Conservation (phyloP, 2,888 invertebrate genomes). For the Aricia artaxerxes region DNA sequence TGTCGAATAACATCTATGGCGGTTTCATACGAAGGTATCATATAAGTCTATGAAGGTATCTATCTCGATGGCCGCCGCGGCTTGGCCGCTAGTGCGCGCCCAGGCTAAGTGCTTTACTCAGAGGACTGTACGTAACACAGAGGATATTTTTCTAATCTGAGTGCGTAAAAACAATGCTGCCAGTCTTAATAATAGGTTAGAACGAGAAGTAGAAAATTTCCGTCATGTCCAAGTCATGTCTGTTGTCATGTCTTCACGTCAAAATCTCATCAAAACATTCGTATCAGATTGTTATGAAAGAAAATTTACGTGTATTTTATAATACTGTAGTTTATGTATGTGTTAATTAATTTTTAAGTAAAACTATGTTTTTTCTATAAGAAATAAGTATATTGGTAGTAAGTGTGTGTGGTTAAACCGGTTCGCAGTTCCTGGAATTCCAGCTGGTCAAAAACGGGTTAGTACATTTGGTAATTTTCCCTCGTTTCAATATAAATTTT, state of each 20-base stretch:
- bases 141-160: too few relatives aligned
- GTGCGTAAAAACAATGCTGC: too few relatives aligned
- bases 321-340: slow-evolving; percentile 45
- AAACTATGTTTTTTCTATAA: slow-evolving; percentile 16
- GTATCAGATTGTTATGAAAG: slow-evolving; percentile 58
- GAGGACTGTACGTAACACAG: too few relatives aligned
- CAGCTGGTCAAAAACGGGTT: slow-evolving; percentile 59
- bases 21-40: too few relatives aligned
- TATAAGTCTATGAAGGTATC: too few relatives aligned
- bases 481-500: slow-evolving; percentile 19
- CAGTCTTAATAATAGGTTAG: too few relatives aligned
- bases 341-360: slow-evolving; percentile 45
- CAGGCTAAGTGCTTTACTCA: too few relatives aligned
- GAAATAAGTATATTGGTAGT: slow-evolving; percentile 13
- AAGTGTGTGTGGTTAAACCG: slow-evolving; percentile 45
- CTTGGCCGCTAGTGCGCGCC: too few relatives aligned
- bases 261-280: slow-evolving; percentile 53
- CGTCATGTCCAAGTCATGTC: slow-evolving; percentile 33
- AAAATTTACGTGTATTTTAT: slow-evolving; percentile 40
- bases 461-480: slow-evolving; percentile 43
- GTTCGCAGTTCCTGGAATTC: slow-evolving; percentile 52
- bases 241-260: slow-evolving; percentile 42
- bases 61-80: too few relatives aligned
- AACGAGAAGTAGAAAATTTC: slow-evolving; percentile 44
- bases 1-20: too few relatives aligned